Base-by-base conservation (phyloP, 2,113 vertebrate genomes). In the Bos javanicus region DNA sequence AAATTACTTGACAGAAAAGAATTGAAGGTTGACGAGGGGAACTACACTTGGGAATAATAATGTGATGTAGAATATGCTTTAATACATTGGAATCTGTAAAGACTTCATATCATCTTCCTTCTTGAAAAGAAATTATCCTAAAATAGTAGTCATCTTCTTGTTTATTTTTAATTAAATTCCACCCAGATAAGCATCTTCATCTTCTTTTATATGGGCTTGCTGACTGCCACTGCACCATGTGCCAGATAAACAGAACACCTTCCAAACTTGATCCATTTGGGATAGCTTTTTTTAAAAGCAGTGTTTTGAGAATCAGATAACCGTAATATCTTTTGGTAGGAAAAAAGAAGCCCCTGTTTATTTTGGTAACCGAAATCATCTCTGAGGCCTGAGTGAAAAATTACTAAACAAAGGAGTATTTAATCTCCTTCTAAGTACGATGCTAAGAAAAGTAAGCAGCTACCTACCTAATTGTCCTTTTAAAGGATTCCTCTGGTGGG, bases 141-240 rank as follows among this genome's bases (percentile, higher is more conserved):
- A 98, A 98, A 97, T 87, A 94, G 95, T 95, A 98, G 96, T 43
- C 78, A 91, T 96, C 33, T 81, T 87, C 92, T 97, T 98, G 94
- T 97, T 98, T 98, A 87, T 96, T 97, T 98, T 98, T 97, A 93
- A 98, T 98, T 98, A 97, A 97, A 97, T 98, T 97, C 91, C 91
- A 39, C 36, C 52, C 71, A 89, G 96, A 98, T 98, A 98, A 98
- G 88, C 33, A 88, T 92, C 85, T 89, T 89, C 92, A 74, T 97
- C 83, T 97, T 95, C 88, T 97, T 91, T 95, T 82, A 88, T 90
- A 91, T 8, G 52, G 74, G 57, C 86, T 97, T 97, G 60, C 94
- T 94, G 83, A 87, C 94, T 87, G 50, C 88, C 64, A 46, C 62
- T 50, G 81, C n/a, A 43, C 62, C 52, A 2, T 16, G 60, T 23